Evolutionary conservation across 1,140 invertebrate genomes (phyloP).

Genomic region (Carposina sasakii): DNA sequence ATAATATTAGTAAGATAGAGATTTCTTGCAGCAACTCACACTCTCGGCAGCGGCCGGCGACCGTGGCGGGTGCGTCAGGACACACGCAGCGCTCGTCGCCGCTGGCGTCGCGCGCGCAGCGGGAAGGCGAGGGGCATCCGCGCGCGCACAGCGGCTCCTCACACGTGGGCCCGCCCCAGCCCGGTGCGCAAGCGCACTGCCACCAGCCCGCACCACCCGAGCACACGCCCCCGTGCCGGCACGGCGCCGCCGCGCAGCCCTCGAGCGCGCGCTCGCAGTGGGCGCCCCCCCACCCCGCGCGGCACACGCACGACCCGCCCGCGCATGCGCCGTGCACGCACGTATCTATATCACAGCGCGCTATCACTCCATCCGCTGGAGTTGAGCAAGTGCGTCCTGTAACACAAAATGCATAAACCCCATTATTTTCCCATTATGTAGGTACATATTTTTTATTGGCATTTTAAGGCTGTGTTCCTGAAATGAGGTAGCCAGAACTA

Average conservation of each 20-base stretch:
- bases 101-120: constrained; percentile 29
- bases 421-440: no score
- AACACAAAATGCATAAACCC: no score
- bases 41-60: constrained; percentile 48
- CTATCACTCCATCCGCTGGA: no score
- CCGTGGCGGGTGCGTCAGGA: constrained; percentile 34
- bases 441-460: no score
- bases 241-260: constrained; percentile 87
- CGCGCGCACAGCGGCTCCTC: constrained; percentile 78
- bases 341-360: constrained; percentile 74
- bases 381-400: no score
- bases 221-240: constrained; percentile 92
- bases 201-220: constrained; percentile 77
- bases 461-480: no score
- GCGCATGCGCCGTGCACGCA: constrained; percentile 6
- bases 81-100: constrained; percentile 41
- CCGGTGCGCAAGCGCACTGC: constrained; percentile 79
- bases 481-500: no score
- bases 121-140: constrained; percentile 36
- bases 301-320: constrained; percentile 12
- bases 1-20: no score
- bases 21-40: constrained; percentile 77
- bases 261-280: constrained; percentile 68
- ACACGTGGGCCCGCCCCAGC: constrained; percentile 88
- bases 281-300: constrained; percentile 7